Evolutionary conservation across 2,888 invertebrate genomes (phyloP).

Genomic region (Phytoseiulus persimilis): DNA sequence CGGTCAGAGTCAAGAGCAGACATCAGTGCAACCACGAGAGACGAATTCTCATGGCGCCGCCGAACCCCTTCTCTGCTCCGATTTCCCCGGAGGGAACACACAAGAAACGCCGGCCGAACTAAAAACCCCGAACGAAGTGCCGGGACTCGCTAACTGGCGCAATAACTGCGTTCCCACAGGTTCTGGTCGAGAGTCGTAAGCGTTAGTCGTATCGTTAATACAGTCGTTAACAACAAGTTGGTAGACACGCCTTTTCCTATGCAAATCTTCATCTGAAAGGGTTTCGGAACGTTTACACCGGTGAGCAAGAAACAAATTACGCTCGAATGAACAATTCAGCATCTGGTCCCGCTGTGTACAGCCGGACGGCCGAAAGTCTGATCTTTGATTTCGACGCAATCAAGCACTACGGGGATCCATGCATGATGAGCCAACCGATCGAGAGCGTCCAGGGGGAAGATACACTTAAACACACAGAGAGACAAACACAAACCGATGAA

Average conservation of each 20-base stretch:
- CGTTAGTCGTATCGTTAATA: neutral
- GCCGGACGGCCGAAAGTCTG: neutral
- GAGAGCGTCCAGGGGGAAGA: neutral
- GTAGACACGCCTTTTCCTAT: neutral
- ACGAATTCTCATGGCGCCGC: neutral
- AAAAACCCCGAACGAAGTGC: neutral
- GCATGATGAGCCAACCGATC: neutral
- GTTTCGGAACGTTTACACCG: neutral
- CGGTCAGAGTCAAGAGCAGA: neutral
- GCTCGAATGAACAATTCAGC: slow-evolving; percentile 5
- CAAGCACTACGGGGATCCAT: slow-evolving; percentile 5
- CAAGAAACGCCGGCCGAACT: neutral
- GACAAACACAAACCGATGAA: neutral
- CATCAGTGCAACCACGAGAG: too few relatives aligned
- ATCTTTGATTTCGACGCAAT: neutral
- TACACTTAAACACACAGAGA: neutral
- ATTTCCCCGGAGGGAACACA: neutral
- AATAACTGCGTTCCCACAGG: neutral
- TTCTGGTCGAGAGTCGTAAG: neutral
- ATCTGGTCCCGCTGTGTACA: neutral
- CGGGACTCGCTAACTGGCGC: neutral
- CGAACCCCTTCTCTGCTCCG: neutral
- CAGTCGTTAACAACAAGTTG: slow-evolving; percentile 5
- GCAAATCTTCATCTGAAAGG: neutral
- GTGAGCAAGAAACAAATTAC: neutral